Evolutionary conservation across 2,888 invertebrate genomes (phyloP).

Genomic region (Caenorhabditis virilis): DNA sequence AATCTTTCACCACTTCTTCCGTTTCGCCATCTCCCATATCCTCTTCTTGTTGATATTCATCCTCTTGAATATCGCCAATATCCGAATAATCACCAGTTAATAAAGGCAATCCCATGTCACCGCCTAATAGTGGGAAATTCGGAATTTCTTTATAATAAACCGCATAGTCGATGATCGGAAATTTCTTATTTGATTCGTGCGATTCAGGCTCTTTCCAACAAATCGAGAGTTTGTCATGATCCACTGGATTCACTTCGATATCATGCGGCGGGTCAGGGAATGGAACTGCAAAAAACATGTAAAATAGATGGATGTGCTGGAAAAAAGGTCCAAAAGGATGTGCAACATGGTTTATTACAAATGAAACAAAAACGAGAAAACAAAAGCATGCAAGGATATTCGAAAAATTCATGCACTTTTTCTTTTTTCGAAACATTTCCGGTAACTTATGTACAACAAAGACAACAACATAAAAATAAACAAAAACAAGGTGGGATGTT

Average conservation of each 20-base stretch:
- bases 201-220: conserved; percentile 49
- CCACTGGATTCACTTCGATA: conserved; percentile 51
- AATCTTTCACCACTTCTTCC: conserved; percentile 25
- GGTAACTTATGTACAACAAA: no score
- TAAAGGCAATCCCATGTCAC: conserved; percentile 45
- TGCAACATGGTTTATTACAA: no score
- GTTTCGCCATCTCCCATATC: conserved; percentile 31
- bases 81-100: conserved; percentile 53
- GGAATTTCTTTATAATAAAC: conserved; percentile 60
- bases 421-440: neutral
- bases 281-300: conserved; percentile 49
- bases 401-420: neutral
- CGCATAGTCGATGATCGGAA: conserved; percentile 55
- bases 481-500: neutral
- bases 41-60: conserved; percentile 45
- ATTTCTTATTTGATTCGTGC: conserved; percentile 41
- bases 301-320: no score
- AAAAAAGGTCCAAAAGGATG: no score
- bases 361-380: no score
- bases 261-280: conserved; percentile 56
- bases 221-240: conserved; percentile 47
- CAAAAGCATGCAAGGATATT: no score
- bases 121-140: conserved; percentile 53
- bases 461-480: neutral
- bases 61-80: conserved; percentile 41